phyloP scores from a whole-genome alignment of 64 coral and sea anemone genomes.

The Orbicella faveolata region DNA sequence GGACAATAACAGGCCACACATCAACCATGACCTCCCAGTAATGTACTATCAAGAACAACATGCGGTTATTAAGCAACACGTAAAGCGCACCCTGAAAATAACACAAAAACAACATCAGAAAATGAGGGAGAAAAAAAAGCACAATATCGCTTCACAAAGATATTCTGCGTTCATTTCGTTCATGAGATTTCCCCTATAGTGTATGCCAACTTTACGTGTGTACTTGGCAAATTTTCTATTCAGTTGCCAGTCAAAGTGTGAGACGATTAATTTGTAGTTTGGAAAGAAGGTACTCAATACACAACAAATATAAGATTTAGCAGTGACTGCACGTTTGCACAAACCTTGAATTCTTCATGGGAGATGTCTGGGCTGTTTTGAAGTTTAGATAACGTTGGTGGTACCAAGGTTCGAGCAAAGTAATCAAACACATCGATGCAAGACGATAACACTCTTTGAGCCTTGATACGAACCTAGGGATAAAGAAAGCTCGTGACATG shows the following conservation, averaged over 20 bases:
- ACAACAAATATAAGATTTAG: too few species aligned
- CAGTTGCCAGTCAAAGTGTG: too few species aligned
- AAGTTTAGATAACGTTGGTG: conserved; percentile 77
- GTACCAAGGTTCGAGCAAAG: conserved; percentile 79
- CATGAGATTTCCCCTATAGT: too few species aligned
- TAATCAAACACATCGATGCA: conserved; percentile 95
- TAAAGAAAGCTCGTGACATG: background rate
- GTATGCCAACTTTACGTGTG: too few species aligned
- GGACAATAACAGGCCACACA: conserved; percentile 88
- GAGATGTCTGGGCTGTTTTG: conserved; percentile 62
- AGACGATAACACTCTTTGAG: conserved; percentile 67
- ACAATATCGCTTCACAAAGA: background rate
- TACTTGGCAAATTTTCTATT: too few species aligned
- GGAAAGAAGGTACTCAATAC: too few species aligned
- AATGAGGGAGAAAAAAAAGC: background rate
- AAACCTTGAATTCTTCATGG: conserved; percentile 94
- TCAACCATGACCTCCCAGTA: conserved; percentile 97
- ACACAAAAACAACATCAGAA: background rate
- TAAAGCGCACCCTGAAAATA: conserved; percentile 78
- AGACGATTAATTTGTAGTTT: too few species aligned
- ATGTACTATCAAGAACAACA: conserved; percentile 83
- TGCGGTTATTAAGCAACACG: conserved; percentile 80
- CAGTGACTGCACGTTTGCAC: background rate
- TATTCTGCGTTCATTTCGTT: too few species aligned
- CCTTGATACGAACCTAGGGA: conserved; percentile 89